Evolutionary conservation across 1,140 invertebrate species (phyloP), one percentile per base, ranked within the genome.

Genomic region (Sarcophaga peregrina): DNA sequence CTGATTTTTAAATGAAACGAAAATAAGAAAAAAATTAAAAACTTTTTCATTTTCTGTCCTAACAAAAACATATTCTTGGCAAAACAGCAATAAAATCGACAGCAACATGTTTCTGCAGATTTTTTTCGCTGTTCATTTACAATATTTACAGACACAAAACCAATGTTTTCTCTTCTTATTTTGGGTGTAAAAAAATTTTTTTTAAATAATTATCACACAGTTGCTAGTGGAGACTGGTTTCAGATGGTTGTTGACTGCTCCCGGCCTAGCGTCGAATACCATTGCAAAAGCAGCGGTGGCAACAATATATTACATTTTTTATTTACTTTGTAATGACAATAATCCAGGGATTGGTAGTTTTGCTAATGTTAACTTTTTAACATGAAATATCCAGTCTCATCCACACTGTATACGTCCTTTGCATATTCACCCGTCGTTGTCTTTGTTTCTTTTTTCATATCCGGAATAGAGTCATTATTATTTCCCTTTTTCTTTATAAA

Each of bases 141-240:
- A n/a, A n/a, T n/a, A n/a, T n/a, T n/a, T n/a, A n/a, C n/a, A n/a
- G 58, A 68, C 58, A 68, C 58, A 68, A 68, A 20, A 68, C 58
- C 20, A 68, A 68, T 68, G 58, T 20, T 68, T 20, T 68, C 20
- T 68, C 8, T 37, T 37, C 25, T 37, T 2, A 2, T 37, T 37
- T 37, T 37, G 1, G 4, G 4, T 37, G 62, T 6, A 52, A 58
- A 13, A 58, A 58, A 58, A 15, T 15, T 58, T 52, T 10, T 10
- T 10, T 3, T 7, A 15, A 58, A 58, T n/a, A 58, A 68, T n/a
- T 68, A 15, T 17, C 62, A 68, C 20, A 11, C 62, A 68, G 20
- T 20, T 68, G 62, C 62, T n/a, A 68, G 5, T 58, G 54, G 50
- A 10, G 8, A 10, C 50, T 1, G 5, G 50, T 6, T 13, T 52